Percentiles rank a stretch among this genome's conserved stretches.
Conservation (phyloP, 2,113 vertebrate species). For the Cephalophus harveyi region DNA sequence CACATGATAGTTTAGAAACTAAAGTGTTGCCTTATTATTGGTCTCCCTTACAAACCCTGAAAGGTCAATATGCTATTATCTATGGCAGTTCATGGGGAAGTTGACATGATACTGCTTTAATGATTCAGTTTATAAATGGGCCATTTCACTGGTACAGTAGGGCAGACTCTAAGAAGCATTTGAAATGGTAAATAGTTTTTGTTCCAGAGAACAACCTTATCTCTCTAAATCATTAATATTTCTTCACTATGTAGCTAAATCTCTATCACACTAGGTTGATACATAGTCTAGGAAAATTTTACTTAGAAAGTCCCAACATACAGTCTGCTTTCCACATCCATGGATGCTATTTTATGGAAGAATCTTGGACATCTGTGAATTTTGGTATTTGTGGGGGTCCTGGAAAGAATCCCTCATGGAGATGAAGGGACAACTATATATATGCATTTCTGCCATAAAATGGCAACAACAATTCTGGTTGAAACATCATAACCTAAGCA, state of each 20-base stretch:
- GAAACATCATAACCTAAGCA: not conserved
- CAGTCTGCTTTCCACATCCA: not conserved
- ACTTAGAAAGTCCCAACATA: not conserved
- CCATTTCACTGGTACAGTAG: not conserved
- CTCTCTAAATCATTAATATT: not conserved
- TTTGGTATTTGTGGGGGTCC: not conserved
- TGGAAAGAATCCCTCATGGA: not conserved
- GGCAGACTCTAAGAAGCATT: not conserved
- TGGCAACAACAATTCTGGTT: not conserved
- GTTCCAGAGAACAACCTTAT: not conserved
- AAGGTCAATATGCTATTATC: not conserved
- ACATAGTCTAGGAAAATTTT: not conserved
- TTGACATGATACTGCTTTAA: not conserved
- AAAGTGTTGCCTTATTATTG: not conserved
- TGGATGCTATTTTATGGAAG: not conserved
- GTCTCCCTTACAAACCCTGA: not conserved
- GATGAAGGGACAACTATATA: not conserved
- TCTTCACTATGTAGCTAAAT: not conserved
- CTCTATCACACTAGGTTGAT: not conserved
- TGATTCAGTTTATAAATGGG: conserved; percentile 27
- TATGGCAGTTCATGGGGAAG: not conserved
- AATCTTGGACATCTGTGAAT: not conserved
- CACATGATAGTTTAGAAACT: not conserved
- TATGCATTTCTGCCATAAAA: conserved; percentile 24
- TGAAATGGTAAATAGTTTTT: conserved; percentile 20